These are phyloP conservation scores for Branchellion lobata DNA, from an alignment of 2,888 invertebrate species.

Conservation along the genomic window DNA sequence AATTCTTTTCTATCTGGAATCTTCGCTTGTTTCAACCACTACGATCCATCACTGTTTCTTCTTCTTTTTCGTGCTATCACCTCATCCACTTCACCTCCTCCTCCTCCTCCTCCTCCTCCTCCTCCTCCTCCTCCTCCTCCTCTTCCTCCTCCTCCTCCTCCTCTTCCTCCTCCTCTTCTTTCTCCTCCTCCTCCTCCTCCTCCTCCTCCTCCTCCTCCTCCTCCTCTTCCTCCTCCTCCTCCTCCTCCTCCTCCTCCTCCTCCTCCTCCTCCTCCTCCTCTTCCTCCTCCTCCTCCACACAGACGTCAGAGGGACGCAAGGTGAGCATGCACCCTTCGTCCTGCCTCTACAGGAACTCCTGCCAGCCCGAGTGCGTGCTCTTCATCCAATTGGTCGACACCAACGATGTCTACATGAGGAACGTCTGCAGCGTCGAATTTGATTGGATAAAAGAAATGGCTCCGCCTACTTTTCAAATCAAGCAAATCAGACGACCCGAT, in stretches of 20 bases:
- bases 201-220: background rate
- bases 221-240: background rate
- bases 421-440: background rate
- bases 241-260: background rate
- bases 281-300: background rate
- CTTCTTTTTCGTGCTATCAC: background rate
- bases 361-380: background rate
- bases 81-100: background rate
- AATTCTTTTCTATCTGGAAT: background rate
- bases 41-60: background rate
- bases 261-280: too few relatives aligned
- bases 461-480: background rate
- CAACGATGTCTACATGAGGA: constrained; percentile 18
- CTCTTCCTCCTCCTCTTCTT: background rate
- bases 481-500: background rate
- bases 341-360: constrained; percentile 1
- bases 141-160: background rate
- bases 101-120: background rate
- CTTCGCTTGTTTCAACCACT: background rate
- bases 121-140: background rate
- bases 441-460: constrained; percentile 7
- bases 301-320: background rate
- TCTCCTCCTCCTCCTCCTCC: background rate
- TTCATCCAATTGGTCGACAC: constrained; percentile 27
- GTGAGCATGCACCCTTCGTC: constrained; percentile 17